Conservation (phyloP, 1,140 invertebrate species). For the Gryon sp. region DNA sequence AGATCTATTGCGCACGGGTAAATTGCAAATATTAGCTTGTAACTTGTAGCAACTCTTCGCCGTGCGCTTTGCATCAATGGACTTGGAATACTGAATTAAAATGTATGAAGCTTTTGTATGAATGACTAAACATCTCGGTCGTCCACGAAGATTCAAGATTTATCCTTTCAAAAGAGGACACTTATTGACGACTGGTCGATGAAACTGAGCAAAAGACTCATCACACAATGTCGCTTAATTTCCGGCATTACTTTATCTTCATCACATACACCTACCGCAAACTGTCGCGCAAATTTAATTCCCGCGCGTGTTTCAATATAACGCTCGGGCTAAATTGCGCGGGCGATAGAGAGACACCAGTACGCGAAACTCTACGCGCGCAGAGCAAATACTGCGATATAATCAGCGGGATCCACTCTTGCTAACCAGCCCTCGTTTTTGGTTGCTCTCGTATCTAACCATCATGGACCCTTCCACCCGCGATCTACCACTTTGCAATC, state of each 20-base stretch:
- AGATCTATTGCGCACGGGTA: constrained; percentile 69
- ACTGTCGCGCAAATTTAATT: constrained; percentile 39
- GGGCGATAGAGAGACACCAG: constrained; percentile 47
- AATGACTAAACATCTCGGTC: too few species aligned
- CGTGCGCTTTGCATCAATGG: constrained; percentile 34
- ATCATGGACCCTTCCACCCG: constrained; percentile 32
- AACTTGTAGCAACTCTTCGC: constrained; percentile 71
- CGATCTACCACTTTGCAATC: constrained; percentile 43
- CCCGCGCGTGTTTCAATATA: constrained; percentile 12
- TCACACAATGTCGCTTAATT: background rate
- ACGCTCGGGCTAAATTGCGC: constrained; percentile 47
- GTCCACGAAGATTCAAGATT: too few species aligned
- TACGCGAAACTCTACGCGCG: constrained; percentile 34
- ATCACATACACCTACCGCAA: too few species aligned
- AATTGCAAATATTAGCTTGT: constrained; percentile 75
- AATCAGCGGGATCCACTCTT: constrained; percentile 49
- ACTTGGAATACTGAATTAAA: constrained; percentile 62
- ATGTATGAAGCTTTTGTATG: constrained; percentile 33
- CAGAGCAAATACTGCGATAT: constrained; percentile 50
- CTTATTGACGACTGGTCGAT: too few species aligned
- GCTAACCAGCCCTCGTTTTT: constrained; percentile 22
- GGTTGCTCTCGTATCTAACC: constrained; percentile 16
- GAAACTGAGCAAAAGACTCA: too few species aligned
- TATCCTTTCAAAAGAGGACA: too few species aligned
- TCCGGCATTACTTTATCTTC: too few species aligned